phyloP scores from a whole-genome alignment of 2,113 vertebrate genomes.

The Seriola quinqueradiata region DNA sequence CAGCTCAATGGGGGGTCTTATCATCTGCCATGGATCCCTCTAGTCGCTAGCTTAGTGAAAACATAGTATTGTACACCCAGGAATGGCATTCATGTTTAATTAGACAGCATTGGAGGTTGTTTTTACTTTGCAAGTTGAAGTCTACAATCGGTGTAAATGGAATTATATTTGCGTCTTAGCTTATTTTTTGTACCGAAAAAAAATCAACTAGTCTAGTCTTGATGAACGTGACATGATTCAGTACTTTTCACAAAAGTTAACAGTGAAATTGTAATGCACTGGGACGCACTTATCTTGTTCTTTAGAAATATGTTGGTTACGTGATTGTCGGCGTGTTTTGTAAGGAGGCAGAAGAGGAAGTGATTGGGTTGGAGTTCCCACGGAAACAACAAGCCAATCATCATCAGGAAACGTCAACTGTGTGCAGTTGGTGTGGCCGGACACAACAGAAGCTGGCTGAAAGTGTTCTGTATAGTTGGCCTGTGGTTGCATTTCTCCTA shows the following conservation, averaged over 20 bases:
- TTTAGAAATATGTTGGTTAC: not conserved
- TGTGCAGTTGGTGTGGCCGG: too few species aligned
- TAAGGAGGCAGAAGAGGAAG: not conserved
- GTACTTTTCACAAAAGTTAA: not conserved
- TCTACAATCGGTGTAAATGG: not conserved
- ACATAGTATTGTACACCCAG: slow-evolving; percentile 7
- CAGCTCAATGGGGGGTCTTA: slow-evolving; percentile 45
- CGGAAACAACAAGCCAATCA: not conserved
- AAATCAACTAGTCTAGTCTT: not conserved
- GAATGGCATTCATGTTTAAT: slow-evolving; percentile 42
- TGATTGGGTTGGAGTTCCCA: too few species aligned
- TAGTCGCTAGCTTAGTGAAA: slow-evolving; percentile 15
- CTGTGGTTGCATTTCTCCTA: not conserved
- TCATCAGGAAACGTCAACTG: not conserved
- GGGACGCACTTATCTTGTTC: not conserved
- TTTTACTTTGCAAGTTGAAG: not conserved
- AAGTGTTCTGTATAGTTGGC: not conserved
- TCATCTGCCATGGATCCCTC: slow-evolving; percentile 38
- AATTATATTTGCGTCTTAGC: not conserved
- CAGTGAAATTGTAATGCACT: not conserved
- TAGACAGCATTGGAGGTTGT: slow-evolving; percentile 3
- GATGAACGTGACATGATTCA: not conserved
- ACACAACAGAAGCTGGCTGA: too few species aligned
- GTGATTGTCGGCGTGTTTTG: not conserved
- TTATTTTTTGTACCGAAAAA: not conserved